phyloP scores from a whole-genome alignment of 2,797 vertebrate genomes.

The Sebastes kiyomatsui region DNA sequence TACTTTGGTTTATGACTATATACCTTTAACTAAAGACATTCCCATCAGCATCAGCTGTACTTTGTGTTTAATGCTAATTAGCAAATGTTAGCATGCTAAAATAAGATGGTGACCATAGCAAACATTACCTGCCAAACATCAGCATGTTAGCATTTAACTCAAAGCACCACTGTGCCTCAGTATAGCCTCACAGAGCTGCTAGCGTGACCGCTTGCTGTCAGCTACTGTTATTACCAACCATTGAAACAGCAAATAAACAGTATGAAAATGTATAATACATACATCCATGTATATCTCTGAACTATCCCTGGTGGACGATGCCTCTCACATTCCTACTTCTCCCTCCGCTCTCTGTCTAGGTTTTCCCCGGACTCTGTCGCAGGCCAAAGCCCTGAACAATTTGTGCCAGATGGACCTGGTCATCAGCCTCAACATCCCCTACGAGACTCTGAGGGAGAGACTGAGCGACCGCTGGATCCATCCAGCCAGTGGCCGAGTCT shows the following conservation, averaged over 20 bases:
- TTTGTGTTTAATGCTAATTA: background rate
- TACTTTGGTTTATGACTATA: no score
- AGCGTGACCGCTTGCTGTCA: background rate
- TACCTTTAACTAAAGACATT: background rate
- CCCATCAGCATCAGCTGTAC: background rate
- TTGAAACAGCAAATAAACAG: background rate
- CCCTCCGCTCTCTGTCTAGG: constrained; percentile 73
- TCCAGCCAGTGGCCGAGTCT: constrained; percentile 89
- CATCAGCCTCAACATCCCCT: constrained; percentile 94
- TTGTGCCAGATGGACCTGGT: constrained; percentile 90
- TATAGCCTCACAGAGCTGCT: background rate
- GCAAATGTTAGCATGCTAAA: background rate
- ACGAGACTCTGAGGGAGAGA: constrained; percentile 91
- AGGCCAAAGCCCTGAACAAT: constrained; percentile 88
- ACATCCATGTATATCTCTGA: background rate
- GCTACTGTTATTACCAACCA: background rate
- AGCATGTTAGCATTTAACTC: background rate
- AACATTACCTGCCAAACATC: background rate
- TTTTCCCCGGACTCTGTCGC: constrained; percentile 89
- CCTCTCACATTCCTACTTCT: background rate
- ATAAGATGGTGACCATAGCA: background rate
- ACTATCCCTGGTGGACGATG: background rate
- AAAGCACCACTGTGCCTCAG: background rate
- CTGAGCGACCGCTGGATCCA: constrained; percentile 93
- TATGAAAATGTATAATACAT: background rate